A percentile compares a stretch with the other conserved stretches of the same genome.
phyloP scores from a whole-genome alignment of 2,888 invertebrate species.

The Scaeva pyrastri region DNA sequence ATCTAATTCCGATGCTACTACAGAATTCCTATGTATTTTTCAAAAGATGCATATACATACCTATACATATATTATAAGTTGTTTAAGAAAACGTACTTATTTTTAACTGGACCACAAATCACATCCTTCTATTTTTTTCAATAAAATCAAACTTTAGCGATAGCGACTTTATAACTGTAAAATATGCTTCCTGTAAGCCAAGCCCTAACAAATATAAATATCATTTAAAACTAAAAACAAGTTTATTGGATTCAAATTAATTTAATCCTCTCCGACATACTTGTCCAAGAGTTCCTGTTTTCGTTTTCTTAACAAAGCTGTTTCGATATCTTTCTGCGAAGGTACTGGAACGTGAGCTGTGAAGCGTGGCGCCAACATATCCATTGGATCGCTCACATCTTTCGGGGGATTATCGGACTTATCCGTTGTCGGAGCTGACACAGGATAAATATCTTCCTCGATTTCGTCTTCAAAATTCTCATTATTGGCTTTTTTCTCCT shows the following conservation, averaged over 20 bases:
- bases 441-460: constrained; percentile 85
- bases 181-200: no score
- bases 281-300: constrained; percentile 96
- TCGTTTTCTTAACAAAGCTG: constrained; percentile 94
- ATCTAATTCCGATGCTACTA: no score
- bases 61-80: no score
- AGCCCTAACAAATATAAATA: not conserved
- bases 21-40: no score
- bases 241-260: constrained; percentile 4
- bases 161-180: no score
- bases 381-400: constrained; percentile 81
- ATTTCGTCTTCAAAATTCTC: constrained; percentile 91
- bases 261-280: constrained; percentile 87
- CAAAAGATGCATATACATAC: no score
- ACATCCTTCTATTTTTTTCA: no score
- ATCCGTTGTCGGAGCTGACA: constrained; percentile 82
- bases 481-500: constrained; percentile 85
- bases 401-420: constrained; percentile 73
- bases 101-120: no score
- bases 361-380: constrained; percentile 85
- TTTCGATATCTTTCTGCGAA: constrained; percentile 96
- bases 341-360: constrained; percentile 96
- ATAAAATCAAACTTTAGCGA: no score
- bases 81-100: no score
- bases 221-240: not conserved